A percentile compares a stretch with the other conserved stretches of the same genome.
Conservation (phyloP, 2,113 vertebrate species). For the Panthera uncia region DNA sequence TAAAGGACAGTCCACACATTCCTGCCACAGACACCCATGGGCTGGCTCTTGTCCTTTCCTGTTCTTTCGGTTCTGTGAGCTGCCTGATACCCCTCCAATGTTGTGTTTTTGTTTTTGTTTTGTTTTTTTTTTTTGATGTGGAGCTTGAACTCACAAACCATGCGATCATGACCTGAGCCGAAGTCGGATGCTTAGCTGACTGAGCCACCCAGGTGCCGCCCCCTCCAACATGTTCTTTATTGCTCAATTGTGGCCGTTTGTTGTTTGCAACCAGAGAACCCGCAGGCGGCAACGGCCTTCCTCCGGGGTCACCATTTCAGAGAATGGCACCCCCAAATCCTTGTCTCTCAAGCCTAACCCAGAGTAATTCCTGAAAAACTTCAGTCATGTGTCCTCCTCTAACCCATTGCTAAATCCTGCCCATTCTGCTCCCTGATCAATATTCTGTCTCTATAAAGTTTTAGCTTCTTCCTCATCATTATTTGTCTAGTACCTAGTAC, state of each 20-base stretch:
- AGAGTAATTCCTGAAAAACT: background rate
- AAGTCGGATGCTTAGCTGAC: too few species aligned
- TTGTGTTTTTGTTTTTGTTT: too few species aligned
- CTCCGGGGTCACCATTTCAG: background rate
- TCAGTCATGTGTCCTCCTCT: background rate
- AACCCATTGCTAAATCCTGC: background rate
- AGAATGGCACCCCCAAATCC: background rate
- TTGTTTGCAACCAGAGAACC: background rate
- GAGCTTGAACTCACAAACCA: too few species aligned
- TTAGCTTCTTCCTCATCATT: background rate
- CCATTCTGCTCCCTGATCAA: background rate
- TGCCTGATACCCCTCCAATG: background rate
- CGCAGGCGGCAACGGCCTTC: background rate
- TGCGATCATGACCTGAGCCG: too few species aligned
- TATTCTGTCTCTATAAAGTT: background rate
- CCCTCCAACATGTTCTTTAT: background rate
- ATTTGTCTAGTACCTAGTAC: background rate
- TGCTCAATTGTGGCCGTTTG: conserved; percentile 14
- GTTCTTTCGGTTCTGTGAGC: background rate
- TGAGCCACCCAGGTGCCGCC: too few species aligned
- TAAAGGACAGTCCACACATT: background rate
- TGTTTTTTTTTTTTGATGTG: too few species aligned
- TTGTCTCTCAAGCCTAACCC: background rate
- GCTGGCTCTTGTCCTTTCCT: background rate
- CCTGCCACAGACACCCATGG: background rate